Evolutionary conservation across 2,888 invertebrate genomes (phyloP).

Genomic region (Aromia moschata): DNA sequence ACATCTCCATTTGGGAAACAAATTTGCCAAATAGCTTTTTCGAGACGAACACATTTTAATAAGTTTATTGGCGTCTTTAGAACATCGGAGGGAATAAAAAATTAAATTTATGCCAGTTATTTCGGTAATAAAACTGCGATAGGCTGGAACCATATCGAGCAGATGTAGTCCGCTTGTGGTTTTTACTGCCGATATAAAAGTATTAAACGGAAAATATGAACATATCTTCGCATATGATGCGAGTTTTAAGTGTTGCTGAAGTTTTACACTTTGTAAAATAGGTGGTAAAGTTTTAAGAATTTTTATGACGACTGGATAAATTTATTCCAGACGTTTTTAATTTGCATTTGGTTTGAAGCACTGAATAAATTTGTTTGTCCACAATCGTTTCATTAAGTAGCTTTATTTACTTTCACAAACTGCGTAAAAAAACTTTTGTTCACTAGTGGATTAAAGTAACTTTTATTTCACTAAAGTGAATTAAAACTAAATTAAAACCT

Average conservation of each 20-base stretch:
- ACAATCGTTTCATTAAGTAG: no score
- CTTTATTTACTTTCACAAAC: no score
- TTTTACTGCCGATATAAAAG: slow-evolving; percentile 44
- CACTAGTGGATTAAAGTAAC: no score
- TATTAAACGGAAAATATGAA: slow-evolving; percentile 37
- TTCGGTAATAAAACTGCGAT: slow-evolving; percentile 45
- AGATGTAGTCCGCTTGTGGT: slow-evolving; percentile 24
- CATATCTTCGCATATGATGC: slow-evolving; percentile 30
- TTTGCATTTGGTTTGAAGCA: no score
- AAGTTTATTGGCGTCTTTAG: slow-evolving; percentile 53
- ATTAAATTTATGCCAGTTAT: slow-evolving; percentile 46
- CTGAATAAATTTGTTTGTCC: no score
- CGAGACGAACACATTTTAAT: slow-evolving; percentile 47
- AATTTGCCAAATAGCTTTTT: slow-evolving; percentile 6
- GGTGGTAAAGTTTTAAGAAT: slow-evolving; percentile 39
- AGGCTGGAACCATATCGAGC: slow-evolving; percentile 41
- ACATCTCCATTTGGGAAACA: no score
- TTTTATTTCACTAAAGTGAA: no score
- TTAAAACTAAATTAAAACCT: no score
- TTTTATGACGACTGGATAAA: slow-evolving; percentile 7
- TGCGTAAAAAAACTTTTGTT: no score
- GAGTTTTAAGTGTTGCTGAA: slow-evolving; percentile 37
- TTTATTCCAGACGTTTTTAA: no score
- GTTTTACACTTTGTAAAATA: slow-evolving; percentile 46
- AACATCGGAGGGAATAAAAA: slow-evolving; percentile 46